Evolutionary conservation across 2,113 vertebrate species (phyloP).

Genomic region (Prinia subflava): DNA sequence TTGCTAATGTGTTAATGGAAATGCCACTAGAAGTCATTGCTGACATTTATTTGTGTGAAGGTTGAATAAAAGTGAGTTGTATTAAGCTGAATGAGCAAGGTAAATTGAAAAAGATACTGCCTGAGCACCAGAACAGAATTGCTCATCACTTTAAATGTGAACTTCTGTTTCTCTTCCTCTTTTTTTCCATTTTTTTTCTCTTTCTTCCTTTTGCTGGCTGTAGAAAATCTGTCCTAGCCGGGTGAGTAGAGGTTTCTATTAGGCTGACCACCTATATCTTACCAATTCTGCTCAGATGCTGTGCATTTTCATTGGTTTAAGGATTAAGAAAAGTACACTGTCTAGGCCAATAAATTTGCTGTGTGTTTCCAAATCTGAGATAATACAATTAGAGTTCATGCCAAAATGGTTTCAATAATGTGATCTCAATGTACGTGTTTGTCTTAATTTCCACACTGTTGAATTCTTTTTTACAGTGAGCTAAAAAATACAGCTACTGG

Average conservation of each 20-base stretch:
- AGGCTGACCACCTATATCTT: constrained; percentile 62
- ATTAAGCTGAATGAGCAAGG: background rate
- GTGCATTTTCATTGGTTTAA: constrained; percentile 78
- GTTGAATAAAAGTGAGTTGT: background rate
- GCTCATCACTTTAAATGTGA: constrained; percentile 64
- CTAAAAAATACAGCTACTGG: background rate
- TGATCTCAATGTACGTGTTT: background rate
- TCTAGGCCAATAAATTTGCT: background rate
- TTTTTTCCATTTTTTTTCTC: constrained; percentile 58
- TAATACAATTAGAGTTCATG: background rate
- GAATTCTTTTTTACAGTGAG: background rate
- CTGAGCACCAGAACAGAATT: constrained; percentile 36
- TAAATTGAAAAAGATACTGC: background rate
- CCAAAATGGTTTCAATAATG: background rate
- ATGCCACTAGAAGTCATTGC: background rate
- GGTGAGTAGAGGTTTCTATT: constrained; percentile 84
- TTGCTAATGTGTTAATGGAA: background rate
- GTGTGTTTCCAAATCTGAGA: background rate
- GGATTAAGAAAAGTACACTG: background rate
- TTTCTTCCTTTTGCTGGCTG: constrained; percentile 78
- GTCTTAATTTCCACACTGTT: background rate
- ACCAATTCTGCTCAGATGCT: constrained; percentile 61
- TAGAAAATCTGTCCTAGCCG: constrained; percentile 94
- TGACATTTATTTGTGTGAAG: background rate
- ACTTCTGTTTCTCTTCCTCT: constrained; percentile 69